phyloP scores from a whole-genome alignment of 2,888 invertebrate species.

The Vandiemenella viatica region DNA sequence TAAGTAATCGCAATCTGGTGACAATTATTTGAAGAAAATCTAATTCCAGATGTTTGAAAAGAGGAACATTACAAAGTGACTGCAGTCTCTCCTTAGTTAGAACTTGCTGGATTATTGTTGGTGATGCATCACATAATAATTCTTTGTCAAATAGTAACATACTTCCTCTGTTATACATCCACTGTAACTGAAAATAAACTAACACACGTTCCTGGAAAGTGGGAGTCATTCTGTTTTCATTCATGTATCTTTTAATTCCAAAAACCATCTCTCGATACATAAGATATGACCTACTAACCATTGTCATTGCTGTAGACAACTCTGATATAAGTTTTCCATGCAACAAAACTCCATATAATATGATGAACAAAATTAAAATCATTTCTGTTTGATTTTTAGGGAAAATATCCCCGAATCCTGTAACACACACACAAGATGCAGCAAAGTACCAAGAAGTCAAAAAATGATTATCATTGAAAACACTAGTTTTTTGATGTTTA shows the following conservation, averaged over 20 bases:
- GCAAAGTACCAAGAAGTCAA: conserved; percentile 34
- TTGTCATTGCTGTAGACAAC: conserved; percentile 35
- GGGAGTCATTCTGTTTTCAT: conserved; percentile 33
- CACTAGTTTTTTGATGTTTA: conserved; percentile 6
- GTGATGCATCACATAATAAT: conserved; percentile 23
- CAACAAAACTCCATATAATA: conserved; percentile 31
- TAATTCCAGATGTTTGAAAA: conserved; percentile 29
- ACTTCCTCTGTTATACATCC: conserved; percentile 5
- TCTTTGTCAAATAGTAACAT: conserved; percentile 2
- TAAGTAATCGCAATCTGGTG: conserved; percentile 30
- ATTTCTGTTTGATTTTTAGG: conserved; percentile 34
- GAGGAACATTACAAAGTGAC: conserved; percentile 28
- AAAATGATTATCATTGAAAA: conserved; percentile 22
- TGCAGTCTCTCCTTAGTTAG: conserved; percentile 32
- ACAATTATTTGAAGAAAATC: conserved; percentile 31
- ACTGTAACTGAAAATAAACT: conserved; percentile 5
- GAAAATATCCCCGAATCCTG: conserved; percentile 34
- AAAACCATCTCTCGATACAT: conserved; percentile 35
- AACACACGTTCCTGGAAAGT: conserved; percentile 1
- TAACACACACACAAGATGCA: conserved; percentile 30
- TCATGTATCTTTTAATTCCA: conserved; percentile 35
- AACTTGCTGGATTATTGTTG: conserved; percentile 33
- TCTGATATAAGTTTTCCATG: conserved; percentile 36
- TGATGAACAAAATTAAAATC: conserved; percentile 25
- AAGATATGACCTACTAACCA: conserved; percentile 27